phyloP scores from a whole-genome alignment of 2,113 vertebrate genomes.

The Pithys albifrons region DNA sequence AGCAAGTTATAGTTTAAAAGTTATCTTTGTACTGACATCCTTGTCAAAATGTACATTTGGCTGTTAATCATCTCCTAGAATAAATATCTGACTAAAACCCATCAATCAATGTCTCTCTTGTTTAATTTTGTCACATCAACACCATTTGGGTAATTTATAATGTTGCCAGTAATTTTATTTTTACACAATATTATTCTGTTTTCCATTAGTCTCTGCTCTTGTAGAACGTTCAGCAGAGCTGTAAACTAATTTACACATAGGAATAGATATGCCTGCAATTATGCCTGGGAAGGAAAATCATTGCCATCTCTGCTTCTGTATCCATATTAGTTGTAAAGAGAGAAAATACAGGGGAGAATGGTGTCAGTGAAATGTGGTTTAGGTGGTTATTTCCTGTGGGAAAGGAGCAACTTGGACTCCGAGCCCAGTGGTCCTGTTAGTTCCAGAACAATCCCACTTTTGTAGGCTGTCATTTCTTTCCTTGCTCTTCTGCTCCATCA shows the following conservation, averaged over 20 bases:
- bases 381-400: neutral
- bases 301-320: neutral
- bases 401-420: neutral
- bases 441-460: neutral
- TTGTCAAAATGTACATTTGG: neutral
- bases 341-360: neutral
- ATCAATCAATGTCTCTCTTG: neutral
- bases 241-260: neutral
- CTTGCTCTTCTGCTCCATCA: neutral
- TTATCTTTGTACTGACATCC: neutral
- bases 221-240: neutral
- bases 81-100: neutral
- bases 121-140: neutral
- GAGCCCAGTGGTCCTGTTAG: neutral
- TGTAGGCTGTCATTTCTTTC: neutral
- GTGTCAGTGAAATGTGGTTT: neutral
- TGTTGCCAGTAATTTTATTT: neutral
- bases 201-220: neutral
- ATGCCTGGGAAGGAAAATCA: neutral
- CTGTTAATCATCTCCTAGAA: neutral
- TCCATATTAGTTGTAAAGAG: neutral
- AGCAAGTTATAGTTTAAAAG: neutral
- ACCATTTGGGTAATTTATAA: neutral
- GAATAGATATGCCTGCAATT: neutral
- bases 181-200: neutral